A percentile compares a stretch with the other conserved stretches of the same genome.
Evolutionary conservation across 2,888 invertebrate genomes (phyloP).

Genomic region (Cryptocephalus moraei): DNA sequence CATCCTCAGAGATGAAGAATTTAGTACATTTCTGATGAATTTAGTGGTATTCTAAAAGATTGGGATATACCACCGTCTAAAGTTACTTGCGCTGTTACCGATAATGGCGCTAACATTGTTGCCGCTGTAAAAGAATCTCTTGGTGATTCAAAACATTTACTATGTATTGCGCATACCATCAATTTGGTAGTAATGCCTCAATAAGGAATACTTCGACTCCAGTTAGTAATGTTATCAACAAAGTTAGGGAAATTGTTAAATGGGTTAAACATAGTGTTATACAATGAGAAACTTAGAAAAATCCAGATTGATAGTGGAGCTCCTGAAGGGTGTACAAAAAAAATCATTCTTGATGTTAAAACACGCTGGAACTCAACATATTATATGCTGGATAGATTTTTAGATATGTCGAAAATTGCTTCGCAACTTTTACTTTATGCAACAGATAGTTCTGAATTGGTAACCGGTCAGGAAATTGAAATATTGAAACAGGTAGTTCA

Average conservation of each 20-base stretch:
- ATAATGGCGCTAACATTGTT: neutral
- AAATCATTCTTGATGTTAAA: neutral
- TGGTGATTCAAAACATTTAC: neutral
- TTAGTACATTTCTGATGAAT: too few relatives aligned
- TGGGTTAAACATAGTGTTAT: slow-evolving; percentile 3
- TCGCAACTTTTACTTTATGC: slow-evolving; percentile 3
- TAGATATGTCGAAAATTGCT: slow-evolving; percentile 5
- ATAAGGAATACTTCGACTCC: neutral
- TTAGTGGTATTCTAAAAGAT: neutral
- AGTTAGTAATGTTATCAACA: neutral
- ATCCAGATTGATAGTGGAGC: slow-evolving; percentile 2
- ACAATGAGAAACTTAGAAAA: slow-evolving; percentile 3
- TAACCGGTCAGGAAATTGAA: slow-evolving; percentile 2
- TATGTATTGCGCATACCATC: neutral
- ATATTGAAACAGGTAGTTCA: slow-evolving; percentile 2
- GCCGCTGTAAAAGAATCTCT: neutral
- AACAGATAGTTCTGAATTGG: slow-evolving; percentile 3
- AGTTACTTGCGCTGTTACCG: neutral
- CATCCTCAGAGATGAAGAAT: too few relatives aligned
- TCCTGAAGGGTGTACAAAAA: slow-evolving; percentile 1
- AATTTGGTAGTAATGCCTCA: neutral
- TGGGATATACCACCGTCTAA: neutral
- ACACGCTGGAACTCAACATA: slow-evolving; percentile 1
- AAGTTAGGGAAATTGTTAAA: slow-evolving; percentile 3
- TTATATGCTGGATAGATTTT: slow-evolving; percentile 3